A percentile compares a stretch with the other conserved stretches of the same genome.
Evolutionary conservation across 2,888 invertebrate species (phyloP).

Genomic region (Pocota personata): DNA sequence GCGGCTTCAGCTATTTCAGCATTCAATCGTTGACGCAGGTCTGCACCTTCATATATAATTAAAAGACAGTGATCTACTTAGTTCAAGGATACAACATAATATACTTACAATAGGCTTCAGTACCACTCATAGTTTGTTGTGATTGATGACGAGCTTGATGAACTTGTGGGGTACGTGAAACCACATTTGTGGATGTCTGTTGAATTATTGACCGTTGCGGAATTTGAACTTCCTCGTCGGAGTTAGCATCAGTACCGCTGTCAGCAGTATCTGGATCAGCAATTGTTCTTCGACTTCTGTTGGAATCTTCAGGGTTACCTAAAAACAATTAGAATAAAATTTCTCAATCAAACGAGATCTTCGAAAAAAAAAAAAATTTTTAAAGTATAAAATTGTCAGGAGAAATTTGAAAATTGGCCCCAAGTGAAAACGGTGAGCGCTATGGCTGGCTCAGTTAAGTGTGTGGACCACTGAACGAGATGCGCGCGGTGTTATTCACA

Average conservation of each 20-base stretch:
- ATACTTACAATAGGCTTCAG: background rate
- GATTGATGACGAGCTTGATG: constrained; percentile 14
- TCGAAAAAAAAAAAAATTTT: too few relatives aligned
- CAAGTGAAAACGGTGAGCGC: too few relatives aligned
- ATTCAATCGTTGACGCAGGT: constrained; percentile 20
- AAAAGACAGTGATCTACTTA: background rate
- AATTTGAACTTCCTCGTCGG: constrained; percentile 40
- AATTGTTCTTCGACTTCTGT: background rate
- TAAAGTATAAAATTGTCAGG: too few relatives aligned
- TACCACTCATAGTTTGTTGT: constrained; percentile 6
- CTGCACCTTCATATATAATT: background rate
- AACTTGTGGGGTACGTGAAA: constrained; percentile 18
- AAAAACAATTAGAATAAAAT: background rate
- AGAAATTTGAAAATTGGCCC: too few relatives aligned
- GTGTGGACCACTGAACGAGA: too few relatives aligned
- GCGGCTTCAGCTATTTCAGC: constrained; percentile 41
- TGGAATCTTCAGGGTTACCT: background rate
- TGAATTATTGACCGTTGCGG: constrained; percentile 18
- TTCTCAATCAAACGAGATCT: background rate
- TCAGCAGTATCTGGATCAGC: constrained; percentile 67
- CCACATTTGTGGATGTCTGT: background rate
- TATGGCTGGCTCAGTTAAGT: too few relatives aligned
- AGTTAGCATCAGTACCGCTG: constrained; percentile 75
- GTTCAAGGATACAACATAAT: background rate
- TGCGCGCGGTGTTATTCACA: too few relatives aligned